Evolutionary conservation across 2,888 invertebrate genomes (phyloP), one percentile per base, ranked within the genome.

Genomic region (Heliconius ethilla): DNA sequence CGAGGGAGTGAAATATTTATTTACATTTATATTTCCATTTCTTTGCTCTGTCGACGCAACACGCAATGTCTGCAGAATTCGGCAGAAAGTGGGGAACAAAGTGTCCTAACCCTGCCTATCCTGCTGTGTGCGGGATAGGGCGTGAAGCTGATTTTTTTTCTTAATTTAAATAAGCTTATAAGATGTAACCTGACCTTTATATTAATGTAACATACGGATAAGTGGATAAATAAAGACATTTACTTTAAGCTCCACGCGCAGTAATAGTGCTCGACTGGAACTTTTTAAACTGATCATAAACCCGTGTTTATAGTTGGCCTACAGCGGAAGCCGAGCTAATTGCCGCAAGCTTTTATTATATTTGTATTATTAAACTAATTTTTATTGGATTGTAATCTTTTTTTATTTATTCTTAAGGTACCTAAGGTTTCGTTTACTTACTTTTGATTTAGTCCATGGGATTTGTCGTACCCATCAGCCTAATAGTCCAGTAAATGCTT

Each of bases 161-260:
- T 13, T 45, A 45, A 45, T 45, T 45, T 45, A 59, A 59, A 59
- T n/a, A 69, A 63, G 63, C 29, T 45, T n/a, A 55, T 75, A 25
- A 18, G 11, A 59, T 81, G 74, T 75, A 69, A 13, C 18, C 59
- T 18, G 7, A 55, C 70, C 77, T 69, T 79, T 77, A 78, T 76
- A 65, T 77, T 77, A 75, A 80, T 78, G 66, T 77, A 66, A 66
- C 77, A 73, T 73, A 33, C 70, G 75, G 78, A 59, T 75, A 81
- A 81, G 76, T 78, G 75, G 73, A 78, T 75, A 79, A 80, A 78
- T 79, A 81, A 78, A 80, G 78, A 79, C 78, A 81, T 81, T 79
- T 81, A 75, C 73, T 75, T 79, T 79, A 78, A 80, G 78, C 77
- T 79, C 74, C 65, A 69, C 63, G 59, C 55, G 25, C 40, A 45